A percentile compares a stretch with the other conserved stretches of the same genome.
Evolutionary conservation across 2,113 vertebrate species (phyloP).

Genomic region (Diadophis punctatus): DNA sequence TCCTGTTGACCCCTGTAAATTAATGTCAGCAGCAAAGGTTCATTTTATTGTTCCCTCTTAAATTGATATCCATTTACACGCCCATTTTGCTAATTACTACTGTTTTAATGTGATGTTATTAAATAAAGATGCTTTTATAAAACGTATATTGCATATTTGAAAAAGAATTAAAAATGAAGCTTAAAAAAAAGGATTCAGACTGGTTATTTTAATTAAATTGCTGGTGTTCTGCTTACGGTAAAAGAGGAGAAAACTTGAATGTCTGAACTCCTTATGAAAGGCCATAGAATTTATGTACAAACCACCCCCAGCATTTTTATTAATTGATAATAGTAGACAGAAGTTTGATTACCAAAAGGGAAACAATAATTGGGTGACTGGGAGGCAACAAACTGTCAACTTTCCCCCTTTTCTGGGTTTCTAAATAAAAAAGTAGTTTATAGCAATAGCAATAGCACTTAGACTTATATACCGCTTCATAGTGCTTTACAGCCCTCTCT

Average conservation of each 20-base stretch:
- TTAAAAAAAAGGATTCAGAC: constrained; percentile 8
- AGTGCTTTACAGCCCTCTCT: no score
- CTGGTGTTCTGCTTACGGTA: constrained; percentile 42
- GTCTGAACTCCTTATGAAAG: constrained; percentile 37
- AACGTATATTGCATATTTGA: constrained; percentile 13
- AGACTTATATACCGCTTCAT: no score
- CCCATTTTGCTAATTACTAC: constrained; percentile 54
- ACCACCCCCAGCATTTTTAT: constrained; percentile 36
- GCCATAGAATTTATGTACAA: not conserved
- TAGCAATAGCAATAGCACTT: no score
- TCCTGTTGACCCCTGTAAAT: constrained; percentile 80
- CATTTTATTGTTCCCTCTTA: constrained; percentile 68
- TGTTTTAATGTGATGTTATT: constrained; percentile 1
- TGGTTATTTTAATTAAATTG: constrained; percentile 30
- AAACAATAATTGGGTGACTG: constrained; percentile 41
- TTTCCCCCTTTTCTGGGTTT: constrained; percentile 58
- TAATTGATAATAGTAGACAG: constrained; percentile 41
- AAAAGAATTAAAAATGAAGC: constrained; percentile 33
- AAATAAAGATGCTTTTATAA: constrained; percentile 26
- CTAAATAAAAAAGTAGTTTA: not conserved
- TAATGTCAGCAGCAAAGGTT: constrained; percentile 74
- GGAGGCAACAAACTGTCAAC: constrained; percentile 73
- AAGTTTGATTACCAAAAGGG: constrained; percentile 51
- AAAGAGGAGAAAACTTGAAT: constrained; percentile 4
- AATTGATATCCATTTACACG: constrained; percentile 63